Conservation (phyloP, 1,140 invertebrate species). For the Trinorchestia longiramus region DNA sequence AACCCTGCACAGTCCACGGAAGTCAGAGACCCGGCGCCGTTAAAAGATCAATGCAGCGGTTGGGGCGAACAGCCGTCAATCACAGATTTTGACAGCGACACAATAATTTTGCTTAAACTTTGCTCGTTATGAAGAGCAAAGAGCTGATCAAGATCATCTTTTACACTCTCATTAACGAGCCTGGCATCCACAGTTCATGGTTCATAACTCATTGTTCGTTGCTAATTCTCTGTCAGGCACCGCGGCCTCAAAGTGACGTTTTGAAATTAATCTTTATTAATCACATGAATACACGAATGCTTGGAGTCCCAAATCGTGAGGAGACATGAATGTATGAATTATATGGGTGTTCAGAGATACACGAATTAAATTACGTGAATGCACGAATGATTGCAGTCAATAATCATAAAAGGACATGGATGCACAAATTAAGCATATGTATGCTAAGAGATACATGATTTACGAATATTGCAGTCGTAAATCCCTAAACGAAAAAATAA, state of each 20-base stretch:
- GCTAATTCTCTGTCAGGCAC: neutral
- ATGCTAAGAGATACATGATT: too few species aligned
- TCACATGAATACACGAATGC: neutral
- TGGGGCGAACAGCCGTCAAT: neutral
- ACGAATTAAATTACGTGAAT: too few species aligned
- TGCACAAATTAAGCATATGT: too few species aligned
- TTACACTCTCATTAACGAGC: neutral
- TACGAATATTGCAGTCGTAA: too few species aligned
- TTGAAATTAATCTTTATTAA: neutral
- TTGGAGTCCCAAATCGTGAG: neutral
- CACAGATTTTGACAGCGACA: neutral
- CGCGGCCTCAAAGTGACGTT: neutral
- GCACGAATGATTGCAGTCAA: too few species aligned
- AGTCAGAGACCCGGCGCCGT: neutral
- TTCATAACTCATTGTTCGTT: neutral
- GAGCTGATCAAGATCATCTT: neutral
- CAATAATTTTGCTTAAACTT: neutral
- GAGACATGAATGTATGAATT: neutral
- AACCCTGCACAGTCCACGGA: neutral
- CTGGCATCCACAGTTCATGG: neutral
- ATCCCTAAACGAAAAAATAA: too few species aligned
- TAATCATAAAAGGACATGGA: too few species aligned
- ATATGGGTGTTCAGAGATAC: neutral
- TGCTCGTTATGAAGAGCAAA: neutral
- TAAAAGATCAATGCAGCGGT: neutral